phyloP scores from a whole-genome alignment of 2,888 invertebrate genomes.

The Pollenia griseotomentosa region DNA sequence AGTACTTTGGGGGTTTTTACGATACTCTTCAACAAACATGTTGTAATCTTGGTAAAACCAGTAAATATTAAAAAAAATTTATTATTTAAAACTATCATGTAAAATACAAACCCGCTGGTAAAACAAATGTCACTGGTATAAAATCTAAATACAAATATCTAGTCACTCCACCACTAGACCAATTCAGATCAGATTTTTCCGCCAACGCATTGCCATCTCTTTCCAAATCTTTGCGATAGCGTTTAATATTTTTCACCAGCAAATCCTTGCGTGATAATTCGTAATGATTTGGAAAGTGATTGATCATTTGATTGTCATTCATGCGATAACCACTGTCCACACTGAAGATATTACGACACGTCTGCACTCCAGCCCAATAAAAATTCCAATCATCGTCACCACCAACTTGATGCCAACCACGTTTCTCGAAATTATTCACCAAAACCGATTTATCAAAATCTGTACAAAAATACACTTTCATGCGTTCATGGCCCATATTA shows the following conservation, averaged over 20 bases:
- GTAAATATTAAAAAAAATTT: not conserved
- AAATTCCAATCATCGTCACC: slow-evolving; percentile 98
- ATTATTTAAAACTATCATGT: not conserved
- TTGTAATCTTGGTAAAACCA: slow-evolving; percentile 90
- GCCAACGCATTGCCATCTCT: slow-evolving; percentile 94
- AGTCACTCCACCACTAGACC: slow-evolving; percentile 86
- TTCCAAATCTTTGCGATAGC: slow-evolving; percentile 96
- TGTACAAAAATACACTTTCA: slow-evolving; percentile 82
- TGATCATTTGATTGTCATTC: slow-evolving; percentile 96
- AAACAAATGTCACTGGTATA: slow-evolving; percentile 95
- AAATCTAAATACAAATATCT: slow-evolving; percentile 94
- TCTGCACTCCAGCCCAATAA: slow-evolving; percentile 97
- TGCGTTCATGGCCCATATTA: slow-evolving; percentile 73
- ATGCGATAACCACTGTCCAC: slow-evolving; percentile 96
- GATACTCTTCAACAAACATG: slow-evolving; percentile 98
- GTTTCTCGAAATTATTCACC: slow-evolving; percentile 94
- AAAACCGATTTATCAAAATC: slow-evolving; percentile 95
- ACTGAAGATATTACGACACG: slow-evolving; percentile 95
- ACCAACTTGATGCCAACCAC: slow-evolving; percentile 93
- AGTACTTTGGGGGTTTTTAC: slow-evolving; percentile 96
- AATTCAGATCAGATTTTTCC: slow-evolving; percentile 86
- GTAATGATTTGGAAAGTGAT: slow-evolving; percentile 98
- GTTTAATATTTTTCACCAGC: slow-evolving; percentile 97
- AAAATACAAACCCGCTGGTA: slow-evolving; percentile 88
- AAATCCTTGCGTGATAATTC: slow-evolving; percentile 98